Evolutionary conservation across 1,140 invertebrate genomes (phyloP).

Genomic region (Heliconius hermathena): DNA sequence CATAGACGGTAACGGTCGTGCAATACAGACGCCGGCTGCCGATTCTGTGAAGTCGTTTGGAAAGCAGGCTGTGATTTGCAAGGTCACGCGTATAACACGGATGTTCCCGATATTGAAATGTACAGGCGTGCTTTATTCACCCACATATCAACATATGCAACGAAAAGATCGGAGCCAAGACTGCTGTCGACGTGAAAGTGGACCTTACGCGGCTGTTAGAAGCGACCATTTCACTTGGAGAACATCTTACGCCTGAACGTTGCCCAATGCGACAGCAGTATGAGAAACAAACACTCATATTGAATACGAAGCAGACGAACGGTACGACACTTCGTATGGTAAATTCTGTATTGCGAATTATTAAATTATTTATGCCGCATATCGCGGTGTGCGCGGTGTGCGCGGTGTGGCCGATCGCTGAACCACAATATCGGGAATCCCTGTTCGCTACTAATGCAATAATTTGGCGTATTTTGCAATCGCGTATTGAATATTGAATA

Average conservation of each 20-base stretch:
- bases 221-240: conserved; percentile 62
- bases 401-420: conserved; percentile 63
- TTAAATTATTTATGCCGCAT: conserved; percentile 82
- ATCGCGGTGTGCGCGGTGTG: conserved; percentile 72
- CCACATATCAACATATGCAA: conserved; percentile 79
- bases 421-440: conserved; percentile 81
- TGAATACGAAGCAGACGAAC: conserved; percentile 78
- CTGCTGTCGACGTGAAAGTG: conserved; percentile 44
- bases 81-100: conserved; percentile 81
- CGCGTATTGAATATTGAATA: conserved; percentile 80
- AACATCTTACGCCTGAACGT: conserved; percentile 62
- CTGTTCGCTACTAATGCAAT: conserved; percentile 80
- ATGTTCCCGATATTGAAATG: conserved; percentile 82
- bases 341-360: conserved; percentile 82
- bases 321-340: conserved; percentile 77
- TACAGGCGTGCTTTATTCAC: conserved; percentile 81
- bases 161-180: conserved; percentile 72
- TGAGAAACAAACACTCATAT: conserved; percentile 81
- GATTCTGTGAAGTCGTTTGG: conserved; percentile 80
- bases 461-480: conserved; percentile 82
- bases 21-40: conserved; percentile 73
- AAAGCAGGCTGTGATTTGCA: conserved; percentile 81
- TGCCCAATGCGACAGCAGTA: conserved; percentile 78
- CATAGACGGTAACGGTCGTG: conserved; percentile 68
- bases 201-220: conserved; percentile 60